Conservation (phyloP, 2,797 vertebrate species). For the Rhinella marina region DNA sequence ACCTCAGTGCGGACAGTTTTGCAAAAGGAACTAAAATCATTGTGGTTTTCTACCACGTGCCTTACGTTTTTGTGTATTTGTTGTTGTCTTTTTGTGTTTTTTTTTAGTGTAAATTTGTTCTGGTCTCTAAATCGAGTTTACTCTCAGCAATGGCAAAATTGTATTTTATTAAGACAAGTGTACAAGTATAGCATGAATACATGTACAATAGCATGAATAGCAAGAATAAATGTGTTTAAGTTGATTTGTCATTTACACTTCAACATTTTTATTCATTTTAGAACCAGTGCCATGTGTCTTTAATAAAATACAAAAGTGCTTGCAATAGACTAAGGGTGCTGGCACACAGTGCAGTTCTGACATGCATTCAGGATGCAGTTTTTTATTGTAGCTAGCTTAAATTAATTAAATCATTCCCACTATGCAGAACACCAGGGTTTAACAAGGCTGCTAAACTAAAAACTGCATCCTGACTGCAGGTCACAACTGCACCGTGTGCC, state of each 20-base stretch:
- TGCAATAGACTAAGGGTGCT: no score
- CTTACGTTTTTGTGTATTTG: slow-evolving; percentile 8
- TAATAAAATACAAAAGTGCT: not conserved
- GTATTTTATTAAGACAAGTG: not conserved
- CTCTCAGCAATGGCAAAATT: not conserved
- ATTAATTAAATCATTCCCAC: no score
- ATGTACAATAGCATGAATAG: not conserved
- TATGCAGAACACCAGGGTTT: no score
- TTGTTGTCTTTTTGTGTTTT: not conserved
- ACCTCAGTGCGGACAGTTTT: not conserved
- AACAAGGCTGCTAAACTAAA: no score
- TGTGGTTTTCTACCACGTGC: not conserved
- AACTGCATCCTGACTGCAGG: no score
- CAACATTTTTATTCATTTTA: not conserved
- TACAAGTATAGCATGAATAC: no score
- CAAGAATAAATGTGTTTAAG: not conserved
- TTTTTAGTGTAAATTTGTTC: not conserved
- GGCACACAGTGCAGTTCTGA: no score
- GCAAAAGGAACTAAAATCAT: not conserved
- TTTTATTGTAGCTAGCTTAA: no score
- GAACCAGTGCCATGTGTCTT: not conserved
- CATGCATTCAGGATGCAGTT: no score
- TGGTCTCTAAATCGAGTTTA: not conserved
- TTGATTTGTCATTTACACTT: slow-evolving; percentile 21
- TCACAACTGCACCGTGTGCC: no score